Conservation (phyloP, 2,797 vertebrate genomes). For the Enteromius treurensis region DNA sequence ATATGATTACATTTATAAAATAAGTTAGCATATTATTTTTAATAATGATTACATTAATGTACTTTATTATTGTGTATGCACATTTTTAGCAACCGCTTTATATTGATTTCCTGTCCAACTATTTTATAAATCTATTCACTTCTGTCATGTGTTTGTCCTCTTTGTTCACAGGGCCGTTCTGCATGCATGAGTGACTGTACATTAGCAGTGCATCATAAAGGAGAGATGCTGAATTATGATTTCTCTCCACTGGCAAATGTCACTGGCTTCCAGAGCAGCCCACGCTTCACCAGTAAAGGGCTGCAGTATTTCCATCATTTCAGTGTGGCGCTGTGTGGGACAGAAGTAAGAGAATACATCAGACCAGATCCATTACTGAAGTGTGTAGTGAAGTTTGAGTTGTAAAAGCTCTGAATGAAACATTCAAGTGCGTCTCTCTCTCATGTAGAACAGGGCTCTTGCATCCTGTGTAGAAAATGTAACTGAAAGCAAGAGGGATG, state of each 20-base stretch:
- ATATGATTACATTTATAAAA: neutral
- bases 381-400: neutral
- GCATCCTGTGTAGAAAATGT: conserved; percentile 88
- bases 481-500: conserved; percentile 78
- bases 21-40: neutral
- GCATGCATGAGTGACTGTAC: conserved; percentile 88
- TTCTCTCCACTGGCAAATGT: conserved; percentile 80
- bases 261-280: conserved; percentile 75
- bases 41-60: neutral
- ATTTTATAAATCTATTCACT: neutral
- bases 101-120: neutral
- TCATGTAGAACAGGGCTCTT: conserved; percentile 76
- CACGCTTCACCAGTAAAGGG: conserved; percentile 91
- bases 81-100: neutral
- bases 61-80: neutral
- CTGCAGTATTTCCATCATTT: conserved; percentile 88
- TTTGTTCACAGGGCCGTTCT: conserved; percentile 77
- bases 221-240: conserved; percentile 77
- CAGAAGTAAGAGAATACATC: conserved; percentile 78
- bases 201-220: conserved; percentile 65
- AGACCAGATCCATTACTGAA: neutral
- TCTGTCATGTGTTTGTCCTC: neutral
- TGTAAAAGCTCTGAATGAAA: neutral
- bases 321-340: conserved; percentile 87
- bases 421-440: neutral